Evolutionary conservation across 2,113 vertebrate species (phyloP).

Genomic region (Ciconia boyciana): DNA sequence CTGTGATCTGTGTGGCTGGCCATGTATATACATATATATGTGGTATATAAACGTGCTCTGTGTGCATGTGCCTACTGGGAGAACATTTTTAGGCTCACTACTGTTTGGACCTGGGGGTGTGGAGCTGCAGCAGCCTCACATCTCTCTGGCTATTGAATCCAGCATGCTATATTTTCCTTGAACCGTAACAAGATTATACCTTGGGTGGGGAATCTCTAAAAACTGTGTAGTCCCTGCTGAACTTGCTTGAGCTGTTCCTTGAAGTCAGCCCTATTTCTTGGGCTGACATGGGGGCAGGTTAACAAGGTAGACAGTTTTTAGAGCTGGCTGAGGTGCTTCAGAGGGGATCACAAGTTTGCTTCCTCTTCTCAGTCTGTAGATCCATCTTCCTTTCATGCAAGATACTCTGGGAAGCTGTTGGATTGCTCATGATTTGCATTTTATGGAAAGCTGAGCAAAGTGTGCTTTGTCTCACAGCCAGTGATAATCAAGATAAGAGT

Average conservation of each 20-base stretch:
- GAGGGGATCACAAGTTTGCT: background rate
- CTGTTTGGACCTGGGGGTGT: background rate
- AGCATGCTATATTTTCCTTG: background rate
- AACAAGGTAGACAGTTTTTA: background rate
- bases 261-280: background rate
- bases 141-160: background rate
- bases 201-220: background rate
- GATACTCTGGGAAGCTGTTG: background rate
- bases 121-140: background rate
- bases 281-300: background rate
- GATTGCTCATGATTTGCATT: background rate
- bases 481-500: background rate
- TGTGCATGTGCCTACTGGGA: background rate
- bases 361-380: background rate
- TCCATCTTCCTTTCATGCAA: background rate
- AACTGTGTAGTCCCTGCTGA: background rate
- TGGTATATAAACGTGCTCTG: rapidly evolving
- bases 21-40: too few relatives aligned
- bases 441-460: background rate
- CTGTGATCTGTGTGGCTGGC: too few relatives aligned
- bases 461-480: background rate
- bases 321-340: background rate
- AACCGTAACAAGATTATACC: background rate
- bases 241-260: background rate
- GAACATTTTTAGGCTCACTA: background rate